Evolutionary conservation across 2,113 vertebrate genomes (phyloP).

Genomic region (Sapajus apella): DNA sequence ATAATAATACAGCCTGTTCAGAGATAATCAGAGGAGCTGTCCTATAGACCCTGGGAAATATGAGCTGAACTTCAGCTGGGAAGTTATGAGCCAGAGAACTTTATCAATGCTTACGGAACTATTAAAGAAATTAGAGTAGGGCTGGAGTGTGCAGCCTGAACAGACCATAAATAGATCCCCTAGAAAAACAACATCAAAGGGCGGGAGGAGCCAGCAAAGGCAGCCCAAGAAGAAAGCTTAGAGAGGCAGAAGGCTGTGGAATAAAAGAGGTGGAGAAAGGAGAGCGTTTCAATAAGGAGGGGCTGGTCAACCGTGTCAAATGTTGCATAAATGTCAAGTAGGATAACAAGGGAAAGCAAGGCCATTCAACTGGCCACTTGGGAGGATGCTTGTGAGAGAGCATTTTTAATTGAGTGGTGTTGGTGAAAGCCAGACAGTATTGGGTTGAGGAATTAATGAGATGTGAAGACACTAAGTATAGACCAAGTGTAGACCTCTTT

Average conservation of each 20-base stretch:
- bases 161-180: conserved; percentile 35
- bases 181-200: conserved; percentile 65
- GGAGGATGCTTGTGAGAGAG: conserved; percentile 45
- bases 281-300: conserved; percentile 62
- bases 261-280: conserved; percentile 63
- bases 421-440: conserved; percentile 54
- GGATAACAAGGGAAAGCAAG: conserved; percentile 49
- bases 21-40: not conserved
- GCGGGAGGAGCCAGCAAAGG: conserved; percentile 32
- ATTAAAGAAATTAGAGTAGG: not conserved
- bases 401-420: conserved; percentile 59
- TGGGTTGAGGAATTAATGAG: conserved; percentile 69
- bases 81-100: not conserved
- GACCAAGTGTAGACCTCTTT: conserved; percentile 38
- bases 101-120: not conserved
- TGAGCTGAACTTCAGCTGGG: not conserved
- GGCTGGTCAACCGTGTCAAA: conserved; percentile 65
- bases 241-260: conserved; percentile 38
- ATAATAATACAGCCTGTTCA: not conserved
- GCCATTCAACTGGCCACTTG: conserved; percentile 12
- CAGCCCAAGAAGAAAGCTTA: conserved; percentile 51
- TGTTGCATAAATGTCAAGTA: conserved; percentile 64
- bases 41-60: not conserved
- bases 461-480: conserved; percentile 67
- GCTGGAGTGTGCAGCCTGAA: not conserved